Conservation (phyloP, 2,113 vertebrate genomes). For the Myotis brandtii region DNA sequence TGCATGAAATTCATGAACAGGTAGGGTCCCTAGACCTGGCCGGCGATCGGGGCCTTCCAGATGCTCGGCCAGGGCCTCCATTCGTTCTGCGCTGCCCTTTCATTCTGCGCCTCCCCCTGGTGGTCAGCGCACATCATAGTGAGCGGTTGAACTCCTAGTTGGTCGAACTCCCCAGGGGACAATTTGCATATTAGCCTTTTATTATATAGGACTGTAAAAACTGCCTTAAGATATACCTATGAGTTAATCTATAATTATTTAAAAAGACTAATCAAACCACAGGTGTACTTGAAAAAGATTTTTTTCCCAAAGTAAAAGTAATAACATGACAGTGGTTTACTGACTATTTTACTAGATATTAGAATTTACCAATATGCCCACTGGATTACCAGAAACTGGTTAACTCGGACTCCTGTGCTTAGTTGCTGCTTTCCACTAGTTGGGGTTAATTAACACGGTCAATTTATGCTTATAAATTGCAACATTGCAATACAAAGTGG, state of each 20-base stretch:
- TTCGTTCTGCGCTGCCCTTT: too few species aligned
- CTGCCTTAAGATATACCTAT: slow-evolving; percentile 24
- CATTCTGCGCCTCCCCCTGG: too few species aligned
- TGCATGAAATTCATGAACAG: too few species aligned
- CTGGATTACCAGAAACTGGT: neutral
- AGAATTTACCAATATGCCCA: neutral
- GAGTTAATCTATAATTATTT: neutral
- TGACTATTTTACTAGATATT: neutral
- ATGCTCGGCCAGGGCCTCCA: too few species aligned
- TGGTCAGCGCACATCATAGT: too few species aligned
- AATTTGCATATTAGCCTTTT: too few species aligned
- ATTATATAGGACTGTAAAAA: neutral
- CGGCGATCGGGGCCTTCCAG: too few species aligned
- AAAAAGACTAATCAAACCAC: neutral
- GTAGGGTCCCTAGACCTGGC: too few species aligned
- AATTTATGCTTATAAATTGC: neutral
- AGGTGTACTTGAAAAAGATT: neutral
- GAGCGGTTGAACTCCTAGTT: too few species aligned
- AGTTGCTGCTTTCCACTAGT: neutral
- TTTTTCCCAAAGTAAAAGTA: neutral
- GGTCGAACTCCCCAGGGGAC: too few species aligned
- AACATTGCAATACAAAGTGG: neutral
- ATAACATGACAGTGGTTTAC: neutral
- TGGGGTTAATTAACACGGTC: neutral
- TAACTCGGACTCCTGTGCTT: neutral